These are phyloP conservation scores for Sebastes trivittatus DNA, from an alignment of 2,797 vertebrate species.

Conservation along the genomic window DNA sequence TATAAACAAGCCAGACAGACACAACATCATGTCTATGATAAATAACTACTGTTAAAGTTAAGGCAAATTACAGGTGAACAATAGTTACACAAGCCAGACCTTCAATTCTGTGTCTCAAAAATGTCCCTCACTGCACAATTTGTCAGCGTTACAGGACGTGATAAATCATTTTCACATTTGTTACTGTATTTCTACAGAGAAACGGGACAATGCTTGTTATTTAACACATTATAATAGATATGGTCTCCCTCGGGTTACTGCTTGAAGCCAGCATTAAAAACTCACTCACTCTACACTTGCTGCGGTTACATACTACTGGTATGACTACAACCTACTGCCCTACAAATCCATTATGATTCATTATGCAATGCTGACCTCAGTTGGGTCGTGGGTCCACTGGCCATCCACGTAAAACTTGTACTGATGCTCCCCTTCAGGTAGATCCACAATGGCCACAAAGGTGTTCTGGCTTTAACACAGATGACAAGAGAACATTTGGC, in stretches of 20 bases:
- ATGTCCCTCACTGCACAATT: not conserved
- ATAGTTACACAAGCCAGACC: not conserved
- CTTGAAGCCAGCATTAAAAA: not conserved
- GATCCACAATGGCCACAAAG: conserved; percentile 96
- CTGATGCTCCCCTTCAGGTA: conserved; percentile 98
- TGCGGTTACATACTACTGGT: not conserved
- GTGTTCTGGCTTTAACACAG: conserved; percentile 91
- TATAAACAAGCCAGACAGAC: not conserved
- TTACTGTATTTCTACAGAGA: not conserved
- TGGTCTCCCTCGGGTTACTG: not conserved
- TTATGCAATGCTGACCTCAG: conserved; percentile 84
- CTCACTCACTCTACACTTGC: not conserved
- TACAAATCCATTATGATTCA: not conserved
- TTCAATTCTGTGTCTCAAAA: not conserved
- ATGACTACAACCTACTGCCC: not conserved
- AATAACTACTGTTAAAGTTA: not conserved
- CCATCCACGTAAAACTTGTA: conserved; percentile 99
- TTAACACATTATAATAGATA: not conserved
- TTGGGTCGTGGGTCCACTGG: conserved; percentile 96
- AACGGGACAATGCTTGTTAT: not conserved
- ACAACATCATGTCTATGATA: not conserved
- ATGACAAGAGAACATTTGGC: not conserved
- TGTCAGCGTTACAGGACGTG: not conserved
- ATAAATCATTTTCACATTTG: not conserved
- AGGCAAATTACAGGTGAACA: not conserved